These are phyloP conservation scores for Eristalinus aeneus DNA, from an alignment of 2,888 invertebrate genomes.

Conservation along the genomic window DNA sequence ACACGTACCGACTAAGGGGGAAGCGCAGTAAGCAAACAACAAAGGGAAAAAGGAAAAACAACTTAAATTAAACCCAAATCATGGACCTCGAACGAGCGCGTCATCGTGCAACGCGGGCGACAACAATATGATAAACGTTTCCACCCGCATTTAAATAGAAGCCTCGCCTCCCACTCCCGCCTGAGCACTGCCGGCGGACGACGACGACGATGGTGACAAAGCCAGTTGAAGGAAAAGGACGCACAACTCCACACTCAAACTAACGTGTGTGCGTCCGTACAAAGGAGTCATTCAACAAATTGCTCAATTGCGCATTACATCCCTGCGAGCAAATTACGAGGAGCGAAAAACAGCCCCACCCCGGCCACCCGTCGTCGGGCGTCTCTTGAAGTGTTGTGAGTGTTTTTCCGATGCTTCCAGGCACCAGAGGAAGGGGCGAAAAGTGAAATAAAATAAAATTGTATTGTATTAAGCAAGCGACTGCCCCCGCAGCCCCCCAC, in stretches of 20 bases:
- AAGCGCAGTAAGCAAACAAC: not conserved
- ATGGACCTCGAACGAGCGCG: constrained; percentile 27
- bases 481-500: not conserved
- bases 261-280: not conserved
- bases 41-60: not conserved
- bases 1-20: not conserved
- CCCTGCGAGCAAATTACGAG: constrained; percentile 65
- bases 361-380: not conserved
- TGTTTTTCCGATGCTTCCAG: not conserved
- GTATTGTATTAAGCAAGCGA: constrained; percentile 50
- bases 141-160: constrained; percentile 36
- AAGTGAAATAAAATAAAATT: constrained; percentile 51
- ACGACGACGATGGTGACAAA: not conserved
- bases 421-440: constrained; percentile 39
- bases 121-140: constrained; percentile 60
- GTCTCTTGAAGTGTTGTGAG: not conserved
- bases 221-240: not conserved
- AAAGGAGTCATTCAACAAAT: constrained; percentile 62
- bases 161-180: not conserved
- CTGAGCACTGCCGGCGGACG: not conserved
- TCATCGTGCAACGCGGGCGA: constrained; percentile 23
- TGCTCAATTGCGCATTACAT: constrained; percentile 69
- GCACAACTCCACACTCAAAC: not conserved
- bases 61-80: constrained; percentile 32
- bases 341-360: constrained; percentile 47